phyloP scores from a whole-genome alignment of 2,888 invertebrate genomes.

The Hyles lineata region DNA sequence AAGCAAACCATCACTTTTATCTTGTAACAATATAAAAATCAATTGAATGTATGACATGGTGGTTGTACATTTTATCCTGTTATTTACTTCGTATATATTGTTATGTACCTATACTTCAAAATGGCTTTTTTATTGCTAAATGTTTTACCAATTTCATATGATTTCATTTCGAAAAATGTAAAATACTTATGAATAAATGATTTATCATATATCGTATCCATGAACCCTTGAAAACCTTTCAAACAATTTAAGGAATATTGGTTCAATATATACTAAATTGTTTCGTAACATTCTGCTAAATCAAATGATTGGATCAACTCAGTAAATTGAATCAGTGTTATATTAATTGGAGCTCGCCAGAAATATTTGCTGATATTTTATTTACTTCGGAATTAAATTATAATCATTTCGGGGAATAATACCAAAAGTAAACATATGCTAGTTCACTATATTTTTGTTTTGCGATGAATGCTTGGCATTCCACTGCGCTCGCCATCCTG shows the following conservation, averaged over 20 bases:
- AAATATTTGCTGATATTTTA: neutral
- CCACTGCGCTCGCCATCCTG: no score
- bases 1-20: no score
- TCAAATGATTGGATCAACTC: constrained; percentile 10
- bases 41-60: no score
- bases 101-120: no score
- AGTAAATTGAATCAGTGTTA: constrained; percentile 14
- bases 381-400: neutral
- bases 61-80: no score
- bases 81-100: no score
- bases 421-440: no score
- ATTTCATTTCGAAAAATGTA: neutral
- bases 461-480: no score
- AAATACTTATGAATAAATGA: neutral
- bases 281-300: constrained; percentile 15
- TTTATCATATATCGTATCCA: neutral
- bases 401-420: no score
- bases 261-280: constrained; percentile 17
- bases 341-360: constrained; percentile 2
- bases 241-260: neutral
- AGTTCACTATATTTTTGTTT: no score
- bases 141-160: neutral
- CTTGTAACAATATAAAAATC: no score
- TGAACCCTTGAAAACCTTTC: neutral
- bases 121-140: no score